Percentiles rank a stretch among this genome's conserved stretches.
Conservation (phyloP, 2,888 invertebrate genomes). For the Abrostola tripartita region DNA sequence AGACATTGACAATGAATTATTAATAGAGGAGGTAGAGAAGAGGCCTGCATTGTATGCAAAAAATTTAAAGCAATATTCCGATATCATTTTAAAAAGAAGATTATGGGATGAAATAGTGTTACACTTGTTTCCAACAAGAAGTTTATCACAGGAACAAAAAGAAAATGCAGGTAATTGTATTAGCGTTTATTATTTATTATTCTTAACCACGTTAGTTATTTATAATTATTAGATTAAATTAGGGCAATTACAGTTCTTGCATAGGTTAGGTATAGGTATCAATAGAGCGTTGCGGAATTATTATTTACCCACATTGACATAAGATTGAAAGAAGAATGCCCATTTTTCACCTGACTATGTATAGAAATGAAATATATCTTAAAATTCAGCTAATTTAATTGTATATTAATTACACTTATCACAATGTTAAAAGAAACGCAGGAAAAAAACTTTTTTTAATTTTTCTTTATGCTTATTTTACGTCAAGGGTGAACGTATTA, state of each 20-base stretch:
- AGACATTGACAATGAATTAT: constrained; percentile 26
- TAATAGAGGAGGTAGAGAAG: constrained; percentile 24
- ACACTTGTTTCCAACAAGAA: constrained; percentile 17
- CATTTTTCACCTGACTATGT: neutral
- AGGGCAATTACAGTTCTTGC: constrained; percentile 11
- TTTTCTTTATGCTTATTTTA: too few relatives aligned
- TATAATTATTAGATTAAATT: constrained; percentile 16
- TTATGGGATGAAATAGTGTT: constrained; percentile 17
- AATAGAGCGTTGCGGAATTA: constrained; percentile 3
- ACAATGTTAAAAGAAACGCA: neutral
- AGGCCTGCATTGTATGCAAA: constrained; percentile 11
- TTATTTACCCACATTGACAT: constrained; percentile 16
- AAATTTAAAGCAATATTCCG: constrained; percentile 15
- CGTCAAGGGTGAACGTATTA: too few relatives aligned
- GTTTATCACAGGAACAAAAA: constrained; percentile 21
- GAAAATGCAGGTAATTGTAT: constrained; percentile 22
- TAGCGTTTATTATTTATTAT: constrained; percentile 12
- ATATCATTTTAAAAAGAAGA: constrained; percentile 14
- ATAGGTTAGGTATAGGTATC: constrained; percentile 12
- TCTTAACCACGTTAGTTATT: constrained; percentile 7
- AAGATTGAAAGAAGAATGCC: constrained; percentile 9
- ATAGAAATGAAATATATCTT: neutral
- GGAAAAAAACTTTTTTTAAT: neutral
- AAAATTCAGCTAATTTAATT: neutral
- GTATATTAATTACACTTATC: neutral